Percentiles rank a stretch among this genome's conserved stretches.
phyloP scores from a whole-genome alignment of 2,797 vertebrate genomes.

The Syngnathus acus region DNA sequence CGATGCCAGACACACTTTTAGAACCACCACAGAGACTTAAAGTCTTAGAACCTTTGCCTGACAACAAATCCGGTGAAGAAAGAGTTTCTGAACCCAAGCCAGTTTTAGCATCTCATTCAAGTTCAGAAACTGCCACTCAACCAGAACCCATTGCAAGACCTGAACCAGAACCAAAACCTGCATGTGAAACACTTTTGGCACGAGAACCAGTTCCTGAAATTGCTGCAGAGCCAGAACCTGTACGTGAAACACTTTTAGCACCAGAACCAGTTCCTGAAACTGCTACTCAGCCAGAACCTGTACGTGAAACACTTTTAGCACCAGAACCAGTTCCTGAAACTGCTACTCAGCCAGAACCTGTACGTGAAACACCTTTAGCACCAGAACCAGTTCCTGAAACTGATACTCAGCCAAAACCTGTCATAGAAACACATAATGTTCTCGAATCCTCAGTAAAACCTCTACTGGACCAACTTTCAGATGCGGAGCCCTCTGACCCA shows the following conservation, averaged over 20 bases:
- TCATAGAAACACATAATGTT: not conserved
- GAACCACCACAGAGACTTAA: not conserved
- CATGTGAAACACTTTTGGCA: constrained; percentile 3
- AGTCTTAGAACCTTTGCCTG: not conserved
- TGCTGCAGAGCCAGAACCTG: not conserved
- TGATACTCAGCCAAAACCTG: constrained; percentile 2
- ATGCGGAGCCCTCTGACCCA: not conserved
- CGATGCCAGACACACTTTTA: not conserved
- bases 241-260: not conserved
- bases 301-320: not conserved
- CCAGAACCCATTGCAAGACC: constrained; percentile 1
- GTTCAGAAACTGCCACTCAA: constrained; percentile 2
- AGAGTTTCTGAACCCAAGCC: constrained; percentile 1
- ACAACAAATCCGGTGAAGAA: not conserved
- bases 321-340: constrained; percentile 1
- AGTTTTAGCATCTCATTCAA: constrained; percentile 1
- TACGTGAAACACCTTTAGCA: not conserved
- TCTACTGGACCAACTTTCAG: constrained; percentile 5
- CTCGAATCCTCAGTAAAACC: not conserved
- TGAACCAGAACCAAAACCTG: constrained; percentile 10
- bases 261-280: constrained; percentile 1
- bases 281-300: constrained; percentile 7
- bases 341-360: not conserved
- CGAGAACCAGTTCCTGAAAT: constrained; percentile 2
- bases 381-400: constrained; percentile 1